Conservation (phyloP, 2,888 invertebrate species). For the Octonoba sinensis region DNA sequence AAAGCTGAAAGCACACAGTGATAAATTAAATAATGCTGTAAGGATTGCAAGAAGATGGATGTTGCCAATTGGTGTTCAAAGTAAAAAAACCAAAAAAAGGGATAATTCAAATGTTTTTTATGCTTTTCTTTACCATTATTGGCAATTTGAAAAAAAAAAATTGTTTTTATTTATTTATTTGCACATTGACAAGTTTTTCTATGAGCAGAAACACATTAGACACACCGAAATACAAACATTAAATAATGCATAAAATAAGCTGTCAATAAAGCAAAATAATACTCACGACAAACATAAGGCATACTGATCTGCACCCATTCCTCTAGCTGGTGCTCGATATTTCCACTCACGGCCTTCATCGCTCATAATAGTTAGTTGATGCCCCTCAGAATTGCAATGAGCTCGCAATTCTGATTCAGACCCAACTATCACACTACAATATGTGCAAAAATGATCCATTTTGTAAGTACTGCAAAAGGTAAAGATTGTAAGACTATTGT, state of each 20-base stretch:
- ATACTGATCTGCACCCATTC: slow-evolving; percentile 78
- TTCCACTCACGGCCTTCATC: slow-evolving; percentile 80
- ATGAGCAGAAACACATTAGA: background rate
- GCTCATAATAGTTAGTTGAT: slow-evolving; percentile 79
- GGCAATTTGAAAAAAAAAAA: too few relatives aligned
- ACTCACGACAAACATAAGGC: slow-evolving; percentile 77
- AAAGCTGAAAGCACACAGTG: too few relatives aligned
- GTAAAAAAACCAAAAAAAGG: too few relatives aligned
- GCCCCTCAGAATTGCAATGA: slow-evolving; percentile 71
- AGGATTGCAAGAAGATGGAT: too few relatives aligned
- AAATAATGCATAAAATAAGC: background rate
- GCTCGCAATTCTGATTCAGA: slow-evolving; percentile 40
- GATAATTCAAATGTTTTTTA: too few relatives aligned
- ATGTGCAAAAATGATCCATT: slow-evolving; percentile 51
- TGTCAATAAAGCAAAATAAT: background rate
- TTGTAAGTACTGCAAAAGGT: background rate
- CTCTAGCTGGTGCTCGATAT: slow-evolving; percentile 80
- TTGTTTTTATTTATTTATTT: too few relatives aligned
- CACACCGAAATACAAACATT: too few relatives aligned
- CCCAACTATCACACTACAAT: slow-evolving; percentile 43
- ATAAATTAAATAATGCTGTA: too few relatives aligned
- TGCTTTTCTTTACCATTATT: too few relatives aligned
- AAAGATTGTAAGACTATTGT: too few relatives aligned
- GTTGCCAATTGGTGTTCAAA: too few relatives aligned
- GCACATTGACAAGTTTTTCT: too few relatives aligned